Evolutionary conservation across 2,797 vertebrate genomes (phyloP).

Genomic region (Mionectes olivaceus): DNA sequence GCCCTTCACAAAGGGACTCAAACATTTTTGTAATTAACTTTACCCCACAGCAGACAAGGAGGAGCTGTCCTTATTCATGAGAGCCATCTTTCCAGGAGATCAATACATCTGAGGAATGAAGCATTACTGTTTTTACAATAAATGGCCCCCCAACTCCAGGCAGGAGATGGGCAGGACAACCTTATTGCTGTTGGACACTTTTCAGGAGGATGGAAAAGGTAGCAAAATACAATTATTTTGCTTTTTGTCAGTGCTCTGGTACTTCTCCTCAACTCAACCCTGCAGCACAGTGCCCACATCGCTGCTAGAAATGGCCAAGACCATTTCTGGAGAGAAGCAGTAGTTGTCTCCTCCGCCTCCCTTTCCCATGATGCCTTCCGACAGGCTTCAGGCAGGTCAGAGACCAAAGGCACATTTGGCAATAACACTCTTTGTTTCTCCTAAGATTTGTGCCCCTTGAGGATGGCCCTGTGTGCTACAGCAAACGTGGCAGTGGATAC

Average conservation of each 20-base stretch:
- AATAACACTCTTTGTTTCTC: background rate
- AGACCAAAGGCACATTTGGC: background rate
- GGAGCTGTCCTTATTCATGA: background rate
- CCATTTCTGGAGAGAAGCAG: background rate
- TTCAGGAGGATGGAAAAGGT: background rate
- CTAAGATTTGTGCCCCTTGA: background rate
- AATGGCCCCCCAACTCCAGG: background rate
- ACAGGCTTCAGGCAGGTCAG: constrained; percentile 31
- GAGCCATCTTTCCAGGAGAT: background rate
- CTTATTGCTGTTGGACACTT: background rate
- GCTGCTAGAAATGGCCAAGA: background rate
- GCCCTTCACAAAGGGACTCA: background rate
- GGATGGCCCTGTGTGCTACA: background rate
- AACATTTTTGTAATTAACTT: background rate
- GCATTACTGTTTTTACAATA: background rate
- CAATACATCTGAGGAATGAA: background rate
- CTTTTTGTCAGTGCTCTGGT: background rate
- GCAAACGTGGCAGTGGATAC: background rate
- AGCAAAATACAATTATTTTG: background rate
- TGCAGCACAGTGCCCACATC: background rate
- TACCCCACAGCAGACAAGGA: background rate
- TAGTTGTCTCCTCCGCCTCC: background rate
- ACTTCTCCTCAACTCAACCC: background rate
- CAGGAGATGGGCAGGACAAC: background rate
- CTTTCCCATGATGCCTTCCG: background rate